A percentile compares a stretch with the other conserved stretches of the same genome.
These are phyloP conservation scores for Calcarius lapponicus DNA, from an alignment of 2,797 vertebrate species.

Conservation along the genomic window DNA sequence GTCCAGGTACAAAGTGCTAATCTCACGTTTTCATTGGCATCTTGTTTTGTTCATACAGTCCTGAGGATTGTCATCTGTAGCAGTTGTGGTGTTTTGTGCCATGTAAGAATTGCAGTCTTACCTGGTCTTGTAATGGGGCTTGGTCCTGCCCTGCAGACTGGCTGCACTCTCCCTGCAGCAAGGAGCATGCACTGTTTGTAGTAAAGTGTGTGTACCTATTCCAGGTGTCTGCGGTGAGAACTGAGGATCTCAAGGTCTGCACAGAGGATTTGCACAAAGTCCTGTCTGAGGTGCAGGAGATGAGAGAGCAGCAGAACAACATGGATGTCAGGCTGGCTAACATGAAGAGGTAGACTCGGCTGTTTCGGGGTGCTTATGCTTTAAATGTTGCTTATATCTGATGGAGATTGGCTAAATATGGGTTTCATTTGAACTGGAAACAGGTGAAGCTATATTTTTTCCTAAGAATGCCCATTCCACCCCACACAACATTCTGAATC, in stretches of 20 bases:
- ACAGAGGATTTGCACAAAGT: conserved; percentile 70
- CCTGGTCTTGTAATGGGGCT: neutral
- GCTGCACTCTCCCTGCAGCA: neutral
- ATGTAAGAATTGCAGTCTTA: neutral
- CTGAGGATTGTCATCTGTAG: neutral
- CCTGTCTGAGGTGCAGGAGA: conserved; percentile 68
- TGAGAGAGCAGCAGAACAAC: conserved; percentile 70
- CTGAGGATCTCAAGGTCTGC: conserved; percentile 60
- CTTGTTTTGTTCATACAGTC: neutral
- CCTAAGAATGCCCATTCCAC: neutral
- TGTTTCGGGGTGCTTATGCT: neutral
- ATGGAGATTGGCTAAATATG: neutral
- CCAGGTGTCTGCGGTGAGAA: conserved; percentile 67
- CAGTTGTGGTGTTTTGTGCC: neutral
- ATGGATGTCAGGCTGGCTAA: conserved; percentile 69
- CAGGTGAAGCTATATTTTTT: neutral
- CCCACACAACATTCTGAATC: neutral
- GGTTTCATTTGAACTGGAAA: conserved; percentile 26
- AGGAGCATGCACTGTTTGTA: neutral
- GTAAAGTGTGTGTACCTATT: neutral
- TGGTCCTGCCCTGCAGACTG: neutral
- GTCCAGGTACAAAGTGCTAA: neutral
- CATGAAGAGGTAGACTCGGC: conserved; percentile 66
- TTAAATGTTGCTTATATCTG: neutral
- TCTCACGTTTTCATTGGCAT: neutral